A percentile compares a stretch with the other conserved stretches of the same genome.
phyloP scores from a whole-genome alignment of 1,140 invertebrate species.

The Drosophila tristis region DNA sequence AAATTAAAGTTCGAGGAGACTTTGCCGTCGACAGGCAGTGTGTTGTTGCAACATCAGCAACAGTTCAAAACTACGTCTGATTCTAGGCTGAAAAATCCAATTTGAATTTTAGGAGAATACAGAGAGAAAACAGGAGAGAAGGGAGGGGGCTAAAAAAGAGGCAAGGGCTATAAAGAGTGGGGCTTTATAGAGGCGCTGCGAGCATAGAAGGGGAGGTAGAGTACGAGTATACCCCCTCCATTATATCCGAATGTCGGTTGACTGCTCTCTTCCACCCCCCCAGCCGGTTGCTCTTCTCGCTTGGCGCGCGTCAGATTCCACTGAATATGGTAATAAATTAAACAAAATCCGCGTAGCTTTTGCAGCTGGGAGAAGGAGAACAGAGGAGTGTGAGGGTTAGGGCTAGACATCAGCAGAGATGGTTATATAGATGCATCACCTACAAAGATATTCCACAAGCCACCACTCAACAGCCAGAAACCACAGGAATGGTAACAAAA shows the following conservation, averaged over 20 bases:
- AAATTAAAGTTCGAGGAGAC: constrained; percentile 67
- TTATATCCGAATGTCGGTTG: constrained; percentile 62
- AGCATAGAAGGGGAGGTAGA: not conserved
- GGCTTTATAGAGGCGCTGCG: not conserved
- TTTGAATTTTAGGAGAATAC: constrained; percentile 52
- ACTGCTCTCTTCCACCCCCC: constrained; percentile 44
- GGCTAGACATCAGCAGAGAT: too few species aligned
- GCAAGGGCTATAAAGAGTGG: not conserved
- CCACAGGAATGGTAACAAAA: not conserved
- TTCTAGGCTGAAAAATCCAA: constrained; percentile 53
- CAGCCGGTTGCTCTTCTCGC: constrained; percentile 42
- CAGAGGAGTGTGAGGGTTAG: not conserved
- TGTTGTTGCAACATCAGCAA: constrained; percentile 29
- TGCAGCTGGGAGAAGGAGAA: constrained; percentile 28
- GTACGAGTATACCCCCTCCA: constrained; percentile 1
- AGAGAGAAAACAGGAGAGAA: not conserved
- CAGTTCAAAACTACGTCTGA: constrained; percentile 35
- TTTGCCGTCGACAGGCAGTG: constrained; percentile 57
- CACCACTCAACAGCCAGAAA: constrained; percentile 12
- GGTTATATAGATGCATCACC: not conserved
- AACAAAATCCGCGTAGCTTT: constrained; percentile 58
- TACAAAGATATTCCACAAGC: constrained; percentile 16
- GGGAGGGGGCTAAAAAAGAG: not conserved
- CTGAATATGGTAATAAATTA: constrained; percentile 83
- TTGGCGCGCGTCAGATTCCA: constrained; percentile 73